Evolutionary conservation across 2,888 invertebrate genomes (phyloP), one percentile per base, ranked within the genome.

Genomic region (Mystacides longicornis): DNA sequence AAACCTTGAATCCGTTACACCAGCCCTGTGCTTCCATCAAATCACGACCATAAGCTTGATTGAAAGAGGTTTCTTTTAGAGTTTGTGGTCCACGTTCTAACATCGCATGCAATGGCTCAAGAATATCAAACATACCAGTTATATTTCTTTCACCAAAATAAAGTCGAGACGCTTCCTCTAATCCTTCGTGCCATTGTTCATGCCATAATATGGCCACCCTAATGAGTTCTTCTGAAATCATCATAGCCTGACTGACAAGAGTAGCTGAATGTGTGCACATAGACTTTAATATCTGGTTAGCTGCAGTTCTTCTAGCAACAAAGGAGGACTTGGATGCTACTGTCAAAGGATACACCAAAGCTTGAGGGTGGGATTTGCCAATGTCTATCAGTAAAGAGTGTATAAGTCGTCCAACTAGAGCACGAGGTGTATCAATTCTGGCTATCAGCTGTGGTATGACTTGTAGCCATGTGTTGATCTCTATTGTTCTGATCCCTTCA

Each of bases 201-300:
- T 99, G 98, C 99, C 99, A 99, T 18, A 99, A 75, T 62, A 99
- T 99, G 1, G 99, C 98, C 1, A 98, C 96, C 53, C 98, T 79
- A 56, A 99, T 98, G 49, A 99, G 77, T 71, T 99, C 99, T 65
- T 98, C 97, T 46, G 95, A 87, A 59, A 94, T 96, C 89, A 95
- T 89, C 65, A 94, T 84, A 0, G 97, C 97, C 70, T 99, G 98
- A 64, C 90, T 89, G 1, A 99, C 98, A 48, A 99, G 75, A 23
- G 84, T 86, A 16, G 85, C 87, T 51, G 93, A 94, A 71, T 96
- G 93, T 61, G 98, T 97, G 63, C 92, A 87, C 93, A 99, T 97
- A 43, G 88, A 92, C 63, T 92, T 91, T 52, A 99, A 73, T 49
- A 99, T 92, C 69, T 93, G 93, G 68, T 93, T 91, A 1, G 99